Evolutionary conservation across 2,797 vertebrate genomes (phyloP).

Genomic region (Vespertilio murinus): DNA sequence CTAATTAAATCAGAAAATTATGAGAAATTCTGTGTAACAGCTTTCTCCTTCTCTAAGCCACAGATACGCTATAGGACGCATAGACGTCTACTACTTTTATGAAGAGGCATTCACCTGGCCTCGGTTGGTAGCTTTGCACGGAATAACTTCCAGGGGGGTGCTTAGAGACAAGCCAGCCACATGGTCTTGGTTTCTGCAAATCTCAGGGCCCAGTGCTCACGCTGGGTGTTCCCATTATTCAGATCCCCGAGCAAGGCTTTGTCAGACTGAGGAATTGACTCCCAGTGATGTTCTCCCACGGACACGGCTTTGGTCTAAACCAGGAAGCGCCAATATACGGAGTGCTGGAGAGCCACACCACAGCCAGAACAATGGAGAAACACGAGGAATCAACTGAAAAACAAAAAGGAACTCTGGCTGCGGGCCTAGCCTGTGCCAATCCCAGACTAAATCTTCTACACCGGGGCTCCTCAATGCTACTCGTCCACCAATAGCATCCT

Average conservation of each 20-base stretch:
- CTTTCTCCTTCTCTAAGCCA: not conserved
- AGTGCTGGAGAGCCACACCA: not conserved
- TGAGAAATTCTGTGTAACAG: not conserved
- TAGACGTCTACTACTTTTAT: not conserved
- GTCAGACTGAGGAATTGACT: not conserved
- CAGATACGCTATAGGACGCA: not conserved
- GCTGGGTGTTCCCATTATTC: not conserved
- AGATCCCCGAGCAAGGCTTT: not conserved
- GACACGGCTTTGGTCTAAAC: not conserved
- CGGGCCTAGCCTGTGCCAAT: not conserved
- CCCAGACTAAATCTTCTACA: not conserved
- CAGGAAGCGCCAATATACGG: not conserved
- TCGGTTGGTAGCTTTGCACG: not conserved
- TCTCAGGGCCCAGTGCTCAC: not conserved
- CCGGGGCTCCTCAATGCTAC: not conserved
- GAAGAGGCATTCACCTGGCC: not conserved
- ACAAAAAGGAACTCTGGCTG: not conserved
- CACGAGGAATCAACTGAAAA: not conserved
- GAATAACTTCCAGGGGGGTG: not conserved
- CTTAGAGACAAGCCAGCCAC: not conserved
- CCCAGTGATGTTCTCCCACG: not conserved
- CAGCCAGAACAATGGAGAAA: not conserved
- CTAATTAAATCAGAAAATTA: constrained; percentile 56
- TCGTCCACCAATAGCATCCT: not conserved
- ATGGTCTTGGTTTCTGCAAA: not conserved